Percentiles rank a stretch among this genome's conserved stretches.
Conservation (phyloP, 2,888 invertebrate genomes). For the Brachyptera putata region DNA sequence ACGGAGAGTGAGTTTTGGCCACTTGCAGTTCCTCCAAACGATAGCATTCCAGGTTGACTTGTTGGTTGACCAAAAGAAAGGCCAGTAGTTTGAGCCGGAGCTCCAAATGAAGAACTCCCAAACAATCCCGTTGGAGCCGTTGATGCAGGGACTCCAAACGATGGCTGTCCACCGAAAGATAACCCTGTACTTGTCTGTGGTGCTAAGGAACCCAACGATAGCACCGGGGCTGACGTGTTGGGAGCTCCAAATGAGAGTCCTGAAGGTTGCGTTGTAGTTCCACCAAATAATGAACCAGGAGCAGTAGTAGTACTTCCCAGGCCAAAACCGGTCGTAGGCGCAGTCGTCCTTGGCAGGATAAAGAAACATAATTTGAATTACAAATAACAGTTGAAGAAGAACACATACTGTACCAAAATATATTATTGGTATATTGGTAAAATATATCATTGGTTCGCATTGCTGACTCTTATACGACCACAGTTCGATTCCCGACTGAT, state of each 20-base stretch:
- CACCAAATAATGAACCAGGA: constrained; percentile 22
- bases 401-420: too few relatives aligned
- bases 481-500: too few relatives aligned
- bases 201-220: constrained; percentile 40
- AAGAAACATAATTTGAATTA: too few relatives aligned
- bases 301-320: constrained; percentile 46
- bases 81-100: constrained; percentile 2
- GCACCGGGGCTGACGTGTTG: constrained; percentile 34
- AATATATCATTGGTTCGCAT: too few relatives aligned
- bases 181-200: constrained; percentile 37
- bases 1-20: too few relatives aligned
- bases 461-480: too few relatives aligned
- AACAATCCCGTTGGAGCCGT: constrained; percentile 35
- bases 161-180: too few relatives aligned
- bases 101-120: constrained; percentile 25
- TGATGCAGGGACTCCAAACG: constrained; percentile 39
- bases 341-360: constrained; percentile 33
- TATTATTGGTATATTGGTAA: too few relatives aligned
- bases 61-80: constrained; percentile 25
- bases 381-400: too few relatives aligned
- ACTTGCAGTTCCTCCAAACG: constrained; percentile 31
- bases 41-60: constrained; percentile 16
- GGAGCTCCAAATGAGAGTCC: constrained; percentile 40
- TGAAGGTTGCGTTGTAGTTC: constrained; percentile 31
- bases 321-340: constrained; percentile 48